phyloP scores from a whole-genome alignment of 2,888 invertebrate genomes.

The Papilio gigon region DNA sequence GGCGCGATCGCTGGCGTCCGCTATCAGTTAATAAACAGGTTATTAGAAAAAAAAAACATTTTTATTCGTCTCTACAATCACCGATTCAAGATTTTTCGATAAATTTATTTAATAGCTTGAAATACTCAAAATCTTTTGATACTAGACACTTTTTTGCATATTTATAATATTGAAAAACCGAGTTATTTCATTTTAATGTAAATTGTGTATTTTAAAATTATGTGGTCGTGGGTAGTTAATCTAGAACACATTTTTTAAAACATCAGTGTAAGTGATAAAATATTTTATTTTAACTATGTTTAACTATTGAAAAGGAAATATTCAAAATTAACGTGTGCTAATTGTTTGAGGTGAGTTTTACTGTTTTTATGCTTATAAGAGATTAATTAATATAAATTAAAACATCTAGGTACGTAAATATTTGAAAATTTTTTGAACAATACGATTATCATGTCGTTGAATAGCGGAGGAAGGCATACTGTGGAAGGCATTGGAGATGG shows the following conservation, averaged over 20 bases:
- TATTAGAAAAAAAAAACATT: not conserved
- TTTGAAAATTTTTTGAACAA: too few species aligned
- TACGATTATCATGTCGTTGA: too few species aligned
- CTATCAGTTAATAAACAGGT: conserved; percentile 5
- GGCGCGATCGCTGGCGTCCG: not conserved
- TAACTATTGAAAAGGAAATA: not conserved
- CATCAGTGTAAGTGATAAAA: not conserved
- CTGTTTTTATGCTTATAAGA: not conserved
- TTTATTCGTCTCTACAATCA: not conserved
- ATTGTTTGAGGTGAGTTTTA: not conserved
- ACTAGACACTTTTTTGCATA: too few species aligned
- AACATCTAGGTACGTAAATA: too few species aligned
- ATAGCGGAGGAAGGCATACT: too few species aligned
- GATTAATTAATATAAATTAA: not conserved
- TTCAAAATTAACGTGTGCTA: not conserved
- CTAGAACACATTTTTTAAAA: not conserved
- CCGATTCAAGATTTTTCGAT: not conserved
- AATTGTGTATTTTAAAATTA: not conserved
- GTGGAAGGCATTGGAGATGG: too few species aligned
- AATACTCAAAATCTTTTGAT: not conserved
- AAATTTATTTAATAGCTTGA: not conserved
- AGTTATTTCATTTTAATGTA: not conserved
- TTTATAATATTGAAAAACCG: not conserved
- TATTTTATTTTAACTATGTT: not conserved
- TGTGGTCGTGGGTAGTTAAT: not conserved